Evolutionary conservation across 2,113 vertebrate genomes (phyloP).

Genomic region (Pelmatolapia mariae): DNA sequence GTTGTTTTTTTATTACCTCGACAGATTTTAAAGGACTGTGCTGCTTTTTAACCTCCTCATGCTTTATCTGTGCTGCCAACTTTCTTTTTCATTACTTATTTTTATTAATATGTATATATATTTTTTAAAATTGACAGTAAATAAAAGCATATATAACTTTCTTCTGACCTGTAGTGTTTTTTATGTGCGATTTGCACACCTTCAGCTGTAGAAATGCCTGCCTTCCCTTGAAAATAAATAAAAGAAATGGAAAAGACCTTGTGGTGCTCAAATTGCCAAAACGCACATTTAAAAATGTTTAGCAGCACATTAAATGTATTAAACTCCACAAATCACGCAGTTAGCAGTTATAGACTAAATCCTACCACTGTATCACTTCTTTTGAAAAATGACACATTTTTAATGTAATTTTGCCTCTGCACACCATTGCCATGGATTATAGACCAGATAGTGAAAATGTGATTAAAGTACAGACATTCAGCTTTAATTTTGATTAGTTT

Average conservation of each 20-base stretch:
- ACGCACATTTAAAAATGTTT: background rate
- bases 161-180: background rate
- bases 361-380: background rate
- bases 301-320: background rate
- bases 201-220: background rate
- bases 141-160: background rate
- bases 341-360: background rate
- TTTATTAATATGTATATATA: background rate
- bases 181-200: background rate
- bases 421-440: background rate
- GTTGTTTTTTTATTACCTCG: background rate
- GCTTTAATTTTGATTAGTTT: background rate
- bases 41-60: background rate
- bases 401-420: background rate
- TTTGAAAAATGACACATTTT: background rate
- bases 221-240: background rate
- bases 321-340: background rate
- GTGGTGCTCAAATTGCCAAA: background rate
- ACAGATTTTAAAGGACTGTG: background rate
- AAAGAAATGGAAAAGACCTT: background rate
- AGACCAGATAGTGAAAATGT: background rate
- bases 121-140: rapidly evolving
- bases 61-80: background rate
- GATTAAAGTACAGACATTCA: background rate
- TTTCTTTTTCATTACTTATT: background rate